phyloP scores from a whole-genome alignment of 2,797 vertebrate species.

The Lacerta agilis region DNA sequence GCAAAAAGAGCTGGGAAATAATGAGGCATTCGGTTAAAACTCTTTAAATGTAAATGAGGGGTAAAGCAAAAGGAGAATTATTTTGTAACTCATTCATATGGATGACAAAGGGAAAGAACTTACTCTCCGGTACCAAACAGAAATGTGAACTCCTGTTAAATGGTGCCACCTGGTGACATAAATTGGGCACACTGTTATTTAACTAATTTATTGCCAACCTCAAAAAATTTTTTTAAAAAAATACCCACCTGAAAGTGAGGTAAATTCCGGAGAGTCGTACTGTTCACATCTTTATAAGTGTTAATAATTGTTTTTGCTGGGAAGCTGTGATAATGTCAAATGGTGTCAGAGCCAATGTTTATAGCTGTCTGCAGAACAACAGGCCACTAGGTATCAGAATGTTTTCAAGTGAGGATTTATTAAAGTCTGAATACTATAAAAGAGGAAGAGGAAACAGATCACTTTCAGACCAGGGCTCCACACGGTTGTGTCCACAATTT shows the following conservation, averaged over 20 bases:
- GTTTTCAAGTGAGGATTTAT: background rate
- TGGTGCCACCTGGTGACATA: slow-evolving; percentile 83
- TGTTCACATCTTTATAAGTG: background rate
- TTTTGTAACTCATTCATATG: slow-evolving; percentile 38
- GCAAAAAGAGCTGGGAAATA: slow-evolving; percentile 1
- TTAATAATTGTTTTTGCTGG: slow-evolving; percentile 1
- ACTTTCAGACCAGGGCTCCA: background rate
- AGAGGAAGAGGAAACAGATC: background rate
- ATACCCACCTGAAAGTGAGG: background rate
- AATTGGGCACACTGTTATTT: slow-evolving; percentile 42
- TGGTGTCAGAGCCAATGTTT: background rate
- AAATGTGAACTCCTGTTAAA: slow-evolving; percentile 74
- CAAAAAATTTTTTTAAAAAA: background rate
- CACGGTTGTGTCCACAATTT: too few species aligned
- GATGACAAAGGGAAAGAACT: slow-evolving; percentile 36
- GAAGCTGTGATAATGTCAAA: background rate
- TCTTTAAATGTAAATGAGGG: slow-evolving; percentile 34
- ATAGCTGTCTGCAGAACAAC: background rate
- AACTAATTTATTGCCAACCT: background rate
- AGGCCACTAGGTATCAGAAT: background rate
- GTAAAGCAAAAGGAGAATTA: slow-evolving; percentile 50
- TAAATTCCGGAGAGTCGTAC: rapidly evolving
- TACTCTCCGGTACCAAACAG: slow-evolving; percentile 10
- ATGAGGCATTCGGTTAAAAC: background rate
- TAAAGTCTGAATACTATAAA: background rate